phyloP scores from a whole-genome alignment of 2,888 invertebrate genomes.

The Chirona hameri region DNA sequence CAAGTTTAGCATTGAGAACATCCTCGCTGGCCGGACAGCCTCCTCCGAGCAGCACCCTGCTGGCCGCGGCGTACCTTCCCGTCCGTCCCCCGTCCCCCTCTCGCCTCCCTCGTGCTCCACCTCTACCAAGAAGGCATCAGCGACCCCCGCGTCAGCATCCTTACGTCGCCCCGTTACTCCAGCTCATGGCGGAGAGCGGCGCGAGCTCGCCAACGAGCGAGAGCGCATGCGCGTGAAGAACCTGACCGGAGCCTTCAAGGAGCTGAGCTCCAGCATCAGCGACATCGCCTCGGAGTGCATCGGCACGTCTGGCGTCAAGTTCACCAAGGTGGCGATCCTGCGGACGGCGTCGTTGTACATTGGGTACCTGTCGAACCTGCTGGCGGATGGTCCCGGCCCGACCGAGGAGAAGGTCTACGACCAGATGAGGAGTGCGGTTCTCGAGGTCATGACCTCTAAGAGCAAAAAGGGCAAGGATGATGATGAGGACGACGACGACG shows the following conservation, averaged over 20 bases:
- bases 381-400: not conserved
- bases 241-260: slow-evolving; percentile 29
- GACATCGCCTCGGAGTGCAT: slow-evolving; percentile 6
- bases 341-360: slow-evolving; percentile 26
- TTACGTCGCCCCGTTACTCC: not conserved
- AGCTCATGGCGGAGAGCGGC: not conserved
- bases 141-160: not conserved
- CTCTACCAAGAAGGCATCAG: not conserved
- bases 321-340: slow-evolving; percentile 25
- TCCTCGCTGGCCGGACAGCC: not conserved
- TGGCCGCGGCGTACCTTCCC: not conserved
- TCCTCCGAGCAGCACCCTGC: not conserved
- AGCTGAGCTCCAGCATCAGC: slow-evolving; percentile 23
- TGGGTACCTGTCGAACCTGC: slow-evolving; percentile 1
- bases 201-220: slow-evolving; percentile 26
- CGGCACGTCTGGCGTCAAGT: not conserved
- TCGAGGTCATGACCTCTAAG: slow-evolving; percentile 12
- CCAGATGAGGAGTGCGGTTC: not conserved
- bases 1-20: slow-evolving; percentile 26
- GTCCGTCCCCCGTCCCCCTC: not conserved
- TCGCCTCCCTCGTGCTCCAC: not conserved
- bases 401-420: not conserved
- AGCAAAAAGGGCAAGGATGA: slow-evolving; percentile 23
- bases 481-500: not conserved
- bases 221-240: slow-evolving; percentile 27